These are phyloP conservation scores for Choreutis nemorana DNA, from an alignment of 2,888 invertebrate genomes.

Conservation along the genomic window DNA sequence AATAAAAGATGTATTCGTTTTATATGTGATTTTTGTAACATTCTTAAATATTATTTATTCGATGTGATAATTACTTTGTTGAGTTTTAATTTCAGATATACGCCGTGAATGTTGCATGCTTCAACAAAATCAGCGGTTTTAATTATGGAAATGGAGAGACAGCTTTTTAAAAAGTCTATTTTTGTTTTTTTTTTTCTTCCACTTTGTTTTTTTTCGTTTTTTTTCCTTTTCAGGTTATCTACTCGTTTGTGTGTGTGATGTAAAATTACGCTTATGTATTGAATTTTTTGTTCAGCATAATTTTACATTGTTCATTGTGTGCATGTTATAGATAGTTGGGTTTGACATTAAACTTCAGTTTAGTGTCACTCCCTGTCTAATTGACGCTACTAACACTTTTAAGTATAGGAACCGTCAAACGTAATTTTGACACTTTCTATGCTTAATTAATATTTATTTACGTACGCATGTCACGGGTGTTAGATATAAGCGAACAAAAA, in stretches of 20 bases:
- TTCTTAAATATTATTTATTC: background rate
- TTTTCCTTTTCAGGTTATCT: constrained; percentile 8
- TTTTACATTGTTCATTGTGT: constrained; percentile 17
- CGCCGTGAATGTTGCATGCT: constrained; percentile 22
- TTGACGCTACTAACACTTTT: constrained; percentile 37
- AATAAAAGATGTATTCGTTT: too few species aligned
- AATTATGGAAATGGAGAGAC: constrained; percentile 56
- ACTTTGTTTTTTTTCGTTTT: constrained; percentile 8
- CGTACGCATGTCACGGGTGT: constrained; percentile 24
- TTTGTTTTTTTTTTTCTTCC: constrained; percentile 15
- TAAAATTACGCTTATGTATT: constrained; percentile 20
- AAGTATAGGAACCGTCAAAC: constrained; percentile 33
- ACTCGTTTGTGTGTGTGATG: constrained; percentile 11
- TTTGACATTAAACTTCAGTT: background rate
- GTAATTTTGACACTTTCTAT: constrained; percentile 24
- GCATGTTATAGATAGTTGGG: background rate
- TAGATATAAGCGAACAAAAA: constrained; percentile 28
- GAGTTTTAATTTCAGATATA: constrained; percentile 23
- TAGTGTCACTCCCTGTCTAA: constrained; percentile 13
- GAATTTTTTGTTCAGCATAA: constrained; percentile 15
- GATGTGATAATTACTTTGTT: constrained; percentile 2
- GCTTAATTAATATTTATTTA: constrained; percentile 20
- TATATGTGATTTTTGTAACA: too few species aligned
- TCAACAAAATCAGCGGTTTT: constrained; percentile 9
- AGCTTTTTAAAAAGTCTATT: constrained; percentile 49